Base-by-base conservation (phyloP, 2,888 invertebrate genomes). In the Alsophila aescularia region DNA sequence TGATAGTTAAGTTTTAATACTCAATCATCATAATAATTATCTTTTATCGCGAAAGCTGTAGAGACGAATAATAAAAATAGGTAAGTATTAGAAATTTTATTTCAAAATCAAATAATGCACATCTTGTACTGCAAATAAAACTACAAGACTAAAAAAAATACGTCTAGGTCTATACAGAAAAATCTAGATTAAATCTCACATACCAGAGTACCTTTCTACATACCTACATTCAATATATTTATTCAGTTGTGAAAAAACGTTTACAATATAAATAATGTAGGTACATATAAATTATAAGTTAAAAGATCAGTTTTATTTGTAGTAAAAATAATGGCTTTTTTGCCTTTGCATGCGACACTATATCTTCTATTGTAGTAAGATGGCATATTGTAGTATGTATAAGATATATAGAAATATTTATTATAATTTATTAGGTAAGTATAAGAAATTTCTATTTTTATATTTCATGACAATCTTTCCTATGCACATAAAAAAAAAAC, bases 251-350 rank as follows among this genome's bases (percentile, higher is more conserved):
- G 14, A 37, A 15, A 34, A n/a, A 32, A 13, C 4, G 4, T 32
- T 13, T 32, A 13, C 4, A 32, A 13, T 12, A 32, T 32, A 4
- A 12, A 15, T 31, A 39, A 14, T 39, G 35, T 43, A 35, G 27
- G 3, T 15, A 16, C 21, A 40, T 35, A 36, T 14, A 57, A 12
- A 40, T 24, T 13, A 47, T 42, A 43, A 37, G 48, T 16, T 58
- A 58, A 55, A 47, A 53, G 52, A 62, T 43, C 31, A 57, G 57
- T 6, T 16, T 21, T 37, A 37, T 37, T 37, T 18, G 12, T 9
- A 9, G 35, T 16, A 35, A 35, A 35, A 0, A 29, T 29, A 9
- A 9, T 2, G n/a, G 10, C 2, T n/a, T 1, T 29, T n/a, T n/a
- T 10, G 2, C 10, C 10, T 9, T 29, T 10, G 10, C 2, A 1